A percentile compares a stretch with the other conserved stretches of the same genome.
Conservation (phyloP, 2,888 invertebrate species). For the Zygothrica quintamaculata region DNA sequence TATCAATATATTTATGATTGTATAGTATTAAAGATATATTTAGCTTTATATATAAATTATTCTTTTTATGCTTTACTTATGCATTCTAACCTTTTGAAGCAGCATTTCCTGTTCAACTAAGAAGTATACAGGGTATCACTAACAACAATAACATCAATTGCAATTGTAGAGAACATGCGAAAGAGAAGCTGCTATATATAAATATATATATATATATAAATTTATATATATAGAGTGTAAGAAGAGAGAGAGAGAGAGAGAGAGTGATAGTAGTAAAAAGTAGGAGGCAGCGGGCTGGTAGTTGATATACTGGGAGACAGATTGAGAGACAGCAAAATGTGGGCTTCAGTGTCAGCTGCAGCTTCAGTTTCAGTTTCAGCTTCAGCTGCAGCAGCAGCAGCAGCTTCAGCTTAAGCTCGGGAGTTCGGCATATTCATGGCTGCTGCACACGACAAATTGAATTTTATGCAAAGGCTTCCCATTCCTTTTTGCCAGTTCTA, state of each 20-base stretch:
- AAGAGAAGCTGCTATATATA: background rate
- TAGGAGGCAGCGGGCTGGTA: slow-evolving; percentile 1
- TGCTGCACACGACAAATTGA: slow-evolving; percentile 81
- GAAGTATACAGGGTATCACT: background rate
- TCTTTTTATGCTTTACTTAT: too few species aligned
- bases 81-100: too few species aligned
- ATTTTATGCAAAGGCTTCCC: slow-evolving; percentile 76
- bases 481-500: slow-evolving; percentile 28
- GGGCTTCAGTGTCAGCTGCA: slow-evolving; percentile 48
- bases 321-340: slow-evolving; percentile 56
- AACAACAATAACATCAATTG: slow-evolving; percentile 46
- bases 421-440: slow-evolving; percentile 78
- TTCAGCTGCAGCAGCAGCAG: slow-evolving; percentile 24
- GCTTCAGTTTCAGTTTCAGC: slow-evolving; percentile 23
- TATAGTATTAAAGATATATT: too few species aligned
- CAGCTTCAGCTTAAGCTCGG: slow-evolving; percentile 54
- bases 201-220: too few species aligned
- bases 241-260: background rate
- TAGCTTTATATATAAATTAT: too few species aligned
- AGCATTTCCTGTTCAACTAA: too few species aligned
- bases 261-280: slow-evolving; percentile 4
- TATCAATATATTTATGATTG: too few species aligned
- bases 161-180: slow-evolving; percentile 21
- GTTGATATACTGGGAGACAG: slow-evolving; percentile 37
- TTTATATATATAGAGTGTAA: background rate